Evolutionary conservation across 53 echinoderm and acorn worm species (phyloP).

Genomic region (Paelopatides confundens): DNA sequence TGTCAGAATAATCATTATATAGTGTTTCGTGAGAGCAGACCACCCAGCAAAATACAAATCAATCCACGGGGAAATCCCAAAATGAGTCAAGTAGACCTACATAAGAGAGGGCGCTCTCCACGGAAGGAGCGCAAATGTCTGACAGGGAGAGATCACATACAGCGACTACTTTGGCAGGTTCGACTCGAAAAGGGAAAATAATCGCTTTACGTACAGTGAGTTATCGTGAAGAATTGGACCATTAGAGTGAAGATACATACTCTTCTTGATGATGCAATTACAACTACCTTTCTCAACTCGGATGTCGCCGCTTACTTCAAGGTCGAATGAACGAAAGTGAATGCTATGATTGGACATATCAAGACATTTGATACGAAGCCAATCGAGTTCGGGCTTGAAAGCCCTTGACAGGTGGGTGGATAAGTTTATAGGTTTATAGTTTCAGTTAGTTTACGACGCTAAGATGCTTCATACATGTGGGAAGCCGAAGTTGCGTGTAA

Average conservation of each 20-base stretch:
- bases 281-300: neutral
- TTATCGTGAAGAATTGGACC: conserved; percentile 24
- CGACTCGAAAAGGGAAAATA: neutral
- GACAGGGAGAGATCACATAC: neutral
- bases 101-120: neutral
- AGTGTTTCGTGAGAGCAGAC: neutral
- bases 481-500: too few species aligned
- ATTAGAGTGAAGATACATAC: conserved; percentile 7
- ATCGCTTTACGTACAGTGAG: conserved; percentile 19
- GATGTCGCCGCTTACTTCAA: conserved; percentile 3
- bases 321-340: neutral
- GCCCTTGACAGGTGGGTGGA: neutral
- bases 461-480: too few species aligned
- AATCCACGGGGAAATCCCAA: neutral
- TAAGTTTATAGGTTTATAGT: too few species aligned
- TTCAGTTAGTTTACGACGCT: too few species aligned
- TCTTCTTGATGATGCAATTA: conserved; percentile 32
- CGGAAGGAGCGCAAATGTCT: neutral
- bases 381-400: neutral
- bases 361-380: conserved; percentile 4
- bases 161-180: neutral
- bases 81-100: neutral
- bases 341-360: neutral
- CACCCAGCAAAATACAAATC: too few species aligned
- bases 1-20: neutral